Percentiles rank a stretch among this genome's conserved stretches.
Evolutionary conservation across 30 jellyfish, hydroid and myxozoan species (phyloP).

Genomic region (Hydractinia echinata): DNA sequence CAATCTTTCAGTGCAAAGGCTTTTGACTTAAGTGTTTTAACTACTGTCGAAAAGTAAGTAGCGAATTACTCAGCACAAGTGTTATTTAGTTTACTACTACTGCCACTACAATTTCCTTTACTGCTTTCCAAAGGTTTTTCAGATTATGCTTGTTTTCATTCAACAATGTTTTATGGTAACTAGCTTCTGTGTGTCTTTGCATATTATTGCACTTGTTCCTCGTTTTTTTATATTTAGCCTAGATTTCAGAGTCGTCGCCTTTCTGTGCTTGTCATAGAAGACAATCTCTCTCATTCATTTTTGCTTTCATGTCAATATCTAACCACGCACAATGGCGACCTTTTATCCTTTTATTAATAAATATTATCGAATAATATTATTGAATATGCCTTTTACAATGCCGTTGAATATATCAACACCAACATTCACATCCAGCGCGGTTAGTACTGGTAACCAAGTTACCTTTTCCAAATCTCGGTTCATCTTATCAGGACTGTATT

Average conservation of each 20-base stretch:
- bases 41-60: too few species aligned
- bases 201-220: not conserved
- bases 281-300: conserved; percentile 1
- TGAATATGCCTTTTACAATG: not conserved
- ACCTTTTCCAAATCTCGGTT: not conserved
- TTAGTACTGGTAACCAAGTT: conserved; percentile 8
- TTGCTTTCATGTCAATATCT: not conserved
- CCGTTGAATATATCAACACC: not conserved
- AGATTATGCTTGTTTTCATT: not conserved
- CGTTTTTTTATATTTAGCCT: not conserved
- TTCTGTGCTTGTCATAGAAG: not conserved
- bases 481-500: not conserved
- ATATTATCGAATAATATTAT: not conserved
- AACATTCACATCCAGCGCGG: not conserved
- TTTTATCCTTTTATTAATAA: not conserved
- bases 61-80: too few species aligned
- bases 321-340: conserved; percentile 2
- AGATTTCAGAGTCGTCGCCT: not conserved
- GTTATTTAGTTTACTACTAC: too few species aligned
- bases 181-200: not conserved
- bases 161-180: not conserved
- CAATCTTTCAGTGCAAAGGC: too few species aligned
- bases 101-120: not conserved
- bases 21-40: too few species aligned
- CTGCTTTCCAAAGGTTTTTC: not conserved